A percentile compares a stretch with the other conserved stretches of the same genome.
These are phyloP conservation scores for Oncopodura yosiiana DNA, from an alignment of 1,140 invertebrate genomes.

Conservation along the genomic window DNA sequence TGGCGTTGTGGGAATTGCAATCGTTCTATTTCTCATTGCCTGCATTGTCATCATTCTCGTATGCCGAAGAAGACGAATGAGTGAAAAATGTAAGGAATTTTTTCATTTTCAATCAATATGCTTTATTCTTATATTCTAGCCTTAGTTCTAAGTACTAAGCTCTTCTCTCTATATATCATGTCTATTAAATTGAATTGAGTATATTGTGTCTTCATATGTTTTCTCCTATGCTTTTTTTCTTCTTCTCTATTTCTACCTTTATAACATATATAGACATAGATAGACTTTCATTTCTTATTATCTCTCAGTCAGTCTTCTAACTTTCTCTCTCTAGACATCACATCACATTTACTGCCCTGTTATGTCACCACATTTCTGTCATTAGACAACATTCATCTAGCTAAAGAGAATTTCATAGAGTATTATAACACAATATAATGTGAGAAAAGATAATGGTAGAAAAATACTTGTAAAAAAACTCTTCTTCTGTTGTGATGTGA, in stretches of 20 bases:
- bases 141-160: background rate
- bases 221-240: background rate
- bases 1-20: slow-evolving; percentile 58
- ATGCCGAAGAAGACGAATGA: slow-evolving; percentile 29
- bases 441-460: too few relatives aligned
- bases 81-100: slow-evolving; percentile 36
- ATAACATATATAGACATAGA: background rate
- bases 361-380: too few relatives aligned
- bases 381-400: too few relatives aligned
- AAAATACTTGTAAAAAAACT: too few relatives aligned
- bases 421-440: too few relatives aligned
- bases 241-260: background rate
- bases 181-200: background rate
- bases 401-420: too few relatives aligned
- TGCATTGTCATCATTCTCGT: slow-evolving; percentile 69
- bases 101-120: background rate
- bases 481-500: too few relatives aligned
- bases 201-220: background rate
- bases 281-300: slow-evolving; percentile 1
- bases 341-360: too few relatives aligned
- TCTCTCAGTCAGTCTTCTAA: too few relatives aligned
- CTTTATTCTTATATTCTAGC: background rate
- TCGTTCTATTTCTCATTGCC: slow-evolving; percentile 66
- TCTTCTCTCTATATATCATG: background rate
- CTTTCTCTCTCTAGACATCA: too few relatives aligned